Conservation (phyloP, 2,888 invertebrate species). For the Chironomus tentans region DNA sequence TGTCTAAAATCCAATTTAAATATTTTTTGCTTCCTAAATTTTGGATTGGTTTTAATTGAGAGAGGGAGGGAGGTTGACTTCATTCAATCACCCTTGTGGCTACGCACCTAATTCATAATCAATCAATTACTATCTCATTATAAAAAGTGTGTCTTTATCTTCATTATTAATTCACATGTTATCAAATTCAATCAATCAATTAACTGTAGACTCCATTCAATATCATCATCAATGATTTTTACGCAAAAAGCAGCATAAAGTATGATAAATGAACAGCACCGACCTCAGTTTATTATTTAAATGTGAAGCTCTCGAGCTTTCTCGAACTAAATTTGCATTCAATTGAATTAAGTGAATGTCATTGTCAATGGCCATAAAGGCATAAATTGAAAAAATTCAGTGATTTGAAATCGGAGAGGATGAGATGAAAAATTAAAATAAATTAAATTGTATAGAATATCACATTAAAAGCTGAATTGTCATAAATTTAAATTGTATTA, state of each 20-base stretch:
- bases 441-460: not conserved
- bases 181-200: not conserved
- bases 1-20: no score
- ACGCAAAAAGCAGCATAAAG: not conserved
- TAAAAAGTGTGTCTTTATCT: no score
- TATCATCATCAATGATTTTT: no score
- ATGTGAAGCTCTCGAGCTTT: not conserved
- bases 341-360: slow-evolving; percentile 19
- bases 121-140: no score
- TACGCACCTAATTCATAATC: no score
- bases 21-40: no score
- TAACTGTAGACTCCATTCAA: not conserved
- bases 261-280: not conserved
- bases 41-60: no score
- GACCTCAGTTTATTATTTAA: no score
- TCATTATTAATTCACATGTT: not conserved
- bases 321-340: slow-evolving; percentile 2
- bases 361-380: slow-evolving; percentile 1
- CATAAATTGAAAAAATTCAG: not conserved
- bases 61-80: no score
- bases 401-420: not conserved
- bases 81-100: no score
- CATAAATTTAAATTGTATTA: not conserved
- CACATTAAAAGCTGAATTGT: no score
- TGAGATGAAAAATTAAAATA: not conserved